Conservation (phyloP, 2,113 vertebrate genomes). For the Pseudolaguvia tuberculata region DNA sequence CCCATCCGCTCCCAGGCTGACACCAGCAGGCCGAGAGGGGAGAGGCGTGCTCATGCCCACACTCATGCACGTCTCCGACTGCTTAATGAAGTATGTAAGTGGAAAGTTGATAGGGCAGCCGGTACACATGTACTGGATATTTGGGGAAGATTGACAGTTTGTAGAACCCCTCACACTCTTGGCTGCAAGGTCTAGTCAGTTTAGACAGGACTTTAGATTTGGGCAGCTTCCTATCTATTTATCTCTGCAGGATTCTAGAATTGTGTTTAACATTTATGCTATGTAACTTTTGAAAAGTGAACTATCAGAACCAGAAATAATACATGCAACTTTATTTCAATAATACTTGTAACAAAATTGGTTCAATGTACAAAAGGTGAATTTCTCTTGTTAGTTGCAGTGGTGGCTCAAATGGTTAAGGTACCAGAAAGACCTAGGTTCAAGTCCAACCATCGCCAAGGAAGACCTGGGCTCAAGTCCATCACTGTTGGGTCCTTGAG, state of each 20-base stretch:
- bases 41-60: constrained; percentile 33
- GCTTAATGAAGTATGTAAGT: constrained; percentile 42
- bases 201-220: background rate
- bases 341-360: background rate
- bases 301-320: background rate
- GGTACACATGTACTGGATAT: constrained; percentile 22
- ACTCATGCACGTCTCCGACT: constrained; percentile 33
- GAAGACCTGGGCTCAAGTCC: no score
- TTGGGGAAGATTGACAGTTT: constrained; percentile 24
- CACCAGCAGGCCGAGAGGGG: constrained; percentile 34
- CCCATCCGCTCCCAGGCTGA: constrained; percentile 42
- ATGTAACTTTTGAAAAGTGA: background rate
- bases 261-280: background rate
- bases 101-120: constrained; percentile 33
- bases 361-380: background rate
- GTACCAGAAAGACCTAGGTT: no score
- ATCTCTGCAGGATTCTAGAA: background rate
- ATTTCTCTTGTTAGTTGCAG: no score
- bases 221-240: background rate
- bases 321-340: no score
- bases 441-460: no score
- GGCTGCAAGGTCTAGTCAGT: constrained; percentile 25
- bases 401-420: no score
- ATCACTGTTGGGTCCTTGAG: no score
- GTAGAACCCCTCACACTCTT: constrained; percentile 22